Conservation (phyloP, 2,113 vertebrate genomes). For the Mormoops blainvillei region DNA sequence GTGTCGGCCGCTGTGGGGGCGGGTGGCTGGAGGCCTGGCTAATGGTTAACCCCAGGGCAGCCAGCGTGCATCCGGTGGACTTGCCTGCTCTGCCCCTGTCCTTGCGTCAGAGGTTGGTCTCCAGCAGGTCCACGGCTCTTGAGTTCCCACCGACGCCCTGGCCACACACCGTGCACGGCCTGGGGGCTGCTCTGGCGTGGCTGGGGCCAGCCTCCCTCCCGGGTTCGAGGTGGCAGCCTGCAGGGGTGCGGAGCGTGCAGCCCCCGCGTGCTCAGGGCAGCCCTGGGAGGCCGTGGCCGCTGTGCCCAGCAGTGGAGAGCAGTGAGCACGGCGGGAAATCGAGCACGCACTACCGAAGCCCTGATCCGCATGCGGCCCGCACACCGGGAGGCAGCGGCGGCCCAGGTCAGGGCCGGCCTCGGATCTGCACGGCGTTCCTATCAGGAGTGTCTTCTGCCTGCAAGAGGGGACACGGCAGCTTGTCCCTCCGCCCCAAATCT, state of each 20-base stretch:
- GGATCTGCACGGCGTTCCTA: not conserved
- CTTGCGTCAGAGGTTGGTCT: not conserved
- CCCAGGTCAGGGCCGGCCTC: not conserved
- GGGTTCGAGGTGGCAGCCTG: too few species aligned
- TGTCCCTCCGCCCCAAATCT: rapidly evolving
- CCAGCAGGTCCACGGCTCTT: rapidly evolving
- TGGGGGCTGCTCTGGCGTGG: not conserved
- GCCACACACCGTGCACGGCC: rapidly evolving
- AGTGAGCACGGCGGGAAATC: not conserved
- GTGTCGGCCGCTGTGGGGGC: not conserved
- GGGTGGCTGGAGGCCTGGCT: not conserved
- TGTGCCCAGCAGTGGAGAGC: not conserved
- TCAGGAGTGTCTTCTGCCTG: not conserved
- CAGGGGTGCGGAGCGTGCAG: not conserved
- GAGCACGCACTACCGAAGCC: too few species aligned
- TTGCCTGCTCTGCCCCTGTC: rapidly evolving
- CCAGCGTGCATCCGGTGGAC: too few species aligned
- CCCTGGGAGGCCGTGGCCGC: rapidly evolving
- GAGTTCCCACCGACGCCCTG: not conserved
- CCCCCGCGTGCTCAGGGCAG: not conserved
- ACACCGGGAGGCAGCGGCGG: rapidly evolving
- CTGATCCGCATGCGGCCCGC: too few species aligned
- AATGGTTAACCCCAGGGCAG: not conserved
- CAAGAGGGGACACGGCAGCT: rapidly evolving
- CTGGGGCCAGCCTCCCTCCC: too few species aligned